phyloP scores from a whole-genome alignment of 2,113 vertebrate genomes.

The Opisthocomus hoazin region DNA sequence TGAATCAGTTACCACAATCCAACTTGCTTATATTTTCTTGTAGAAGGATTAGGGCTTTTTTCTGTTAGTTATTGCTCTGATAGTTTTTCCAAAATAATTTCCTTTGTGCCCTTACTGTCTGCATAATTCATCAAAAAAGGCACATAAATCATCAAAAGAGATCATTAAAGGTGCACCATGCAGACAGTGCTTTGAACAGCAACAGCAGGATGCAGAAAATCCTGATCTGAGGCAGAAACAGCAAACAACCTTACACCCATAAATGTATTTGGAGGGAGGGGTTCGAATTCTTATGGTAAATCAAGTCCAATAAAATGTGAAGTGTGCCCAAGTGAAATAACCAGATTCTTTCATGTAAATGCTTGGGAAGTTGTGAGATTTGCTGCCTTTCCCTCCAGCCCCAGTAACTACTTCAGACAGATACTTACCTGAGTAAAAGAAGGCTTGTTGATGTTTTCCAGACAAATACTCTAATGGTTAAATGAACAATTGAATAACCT shows the following conservation, averaged over 20 bases:
- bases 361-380: not conserved
- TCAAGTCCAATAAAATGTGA: not conserved
- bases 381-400: not conserved
- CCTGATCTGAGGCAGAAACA: not conserved
- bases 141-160: not conserved
- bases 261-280: not conserved
- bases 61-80: not conserved
- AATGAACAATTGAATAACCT: not conserved
- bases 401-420: not conserved
- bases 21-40: not conserved
- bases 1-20: not conserved
- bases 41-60: not conserved
- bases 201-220: not conserved
- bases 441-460: not conserved
- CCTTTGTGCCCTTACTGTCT: not conserved
- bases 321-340: not conserved
- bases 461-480: not conserved
- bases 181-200: not conserved
- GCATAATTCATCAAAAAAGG: not conserved
- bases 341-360: not conserved
- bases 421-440: not conserved
- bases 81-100: not conserved
- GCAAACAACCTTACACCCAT: not conserved
- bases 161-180: rapidly evolving
- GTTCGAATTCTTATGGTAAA: not conserved